Evolutionary conservation across 53 echinoderm and acorn worm genomes (phyloP).

Genomic region (Arbacia lixula): DNA sequence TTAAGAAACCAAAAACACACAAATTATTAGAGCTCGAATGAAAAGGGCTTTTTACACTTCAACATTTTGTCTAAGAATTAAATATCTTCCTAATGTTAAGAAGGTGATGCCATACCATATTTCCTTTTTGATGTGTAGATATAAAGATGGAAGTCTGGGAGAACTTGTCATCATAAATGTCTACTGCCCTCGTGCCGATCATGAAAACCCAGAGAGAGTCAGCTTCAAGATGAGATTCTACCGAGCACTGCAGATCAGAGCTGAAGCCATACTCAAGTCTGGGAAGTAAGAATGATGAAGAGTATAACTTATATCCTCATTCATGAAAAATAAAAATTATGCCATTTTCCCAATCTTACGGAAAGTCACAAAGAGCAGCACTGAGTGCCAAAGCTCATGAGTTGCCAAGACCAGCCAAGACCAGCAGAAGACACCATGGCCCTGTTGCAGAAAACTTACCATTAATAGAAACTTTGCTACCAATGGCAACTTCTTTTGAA

Average conservation of each 20-base stretch:
- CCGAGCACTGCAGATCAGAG: conserved; percentile 76
- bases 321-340: background rate
- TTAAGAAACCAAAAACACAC: too few relatives aligned
- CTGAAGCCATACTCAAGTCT: conserved; percentile 83
- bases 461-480: too few relatives aligned
- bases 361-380: too few relatives aligned
- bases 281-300: conserved; percentile 67
- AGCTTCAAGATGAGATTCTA: conserved; percentile 89
- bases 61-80: background rate
- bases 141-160: conserved; percentile 36
- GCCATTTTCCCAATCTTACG: too few relatives aligned
- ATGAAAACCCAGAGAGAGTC: conserved; percentile 79
- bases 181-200: conserved; percentile 97
- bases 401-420: too few relatives aligned
- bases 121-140: conserved; percentile 40
- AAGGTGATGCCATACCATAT: background rate
- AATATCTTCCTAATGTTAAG: background rate
- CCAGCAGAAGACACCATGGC: too few relatives aligned
- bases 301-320: background rate
- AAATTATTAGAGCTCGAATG: too few relatives aligned
- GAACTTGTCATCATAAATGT: conserved; percentile 92
- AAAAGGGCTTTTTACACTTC: too few relatives aligned
- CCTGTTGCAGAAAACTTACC: too few relatives aligned
- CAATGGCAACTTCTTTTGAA: too few relatives aligned
- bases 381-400: too few relatives aligned